Base-by-base conservation (phyloP, 2,113 vertebrate species). In the Lanius collurio region DNA sequence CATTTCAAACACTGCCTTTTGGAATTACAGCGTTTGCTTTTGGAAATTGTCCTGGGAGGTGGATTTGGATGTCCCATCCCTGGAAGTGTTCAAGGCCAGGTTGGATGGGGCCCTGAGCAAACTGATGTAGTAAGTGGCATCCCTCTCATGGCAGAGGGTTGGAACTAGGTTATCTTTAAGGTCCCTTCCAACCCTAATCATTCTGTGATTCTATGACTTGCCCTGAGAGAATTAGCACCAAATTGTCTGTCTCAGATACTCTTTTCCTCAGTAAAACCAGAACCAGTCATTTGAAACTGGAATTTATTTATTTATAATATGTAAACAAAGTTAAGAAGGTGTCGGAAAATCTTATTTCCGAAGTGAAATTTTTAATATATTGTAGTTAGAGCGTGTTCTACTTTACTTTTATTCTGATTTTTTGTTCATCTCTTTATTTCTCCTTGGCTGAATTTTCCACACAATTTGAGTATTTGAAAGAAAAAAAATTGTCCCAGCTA, bases 371-470 rank as follows among this genome's bases (percentile, higher is more conserved):
- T 93, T 74, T 60, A 65, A n/a, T 70, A n/a, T 31, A 35, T 35
- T 56, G 8, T 55, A 41, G 16, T 81, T 84, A 53, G 30, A 77
- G 22, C 55, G 10, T 64, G 14, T 44, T 83, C 53, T 33, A 44
- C 63, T 56, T 57, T 42, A 44, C 35, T 68, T 63, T 47, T 89
- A 9, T 39, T 63, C 26, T 75, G 64, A 59, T 28, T 71, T 89
- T 91, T 89, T 89, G 42, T 79, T 86, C 47, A 8, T 63, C 33
- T 63, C 13, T 37, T 94, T 74, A 46, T 71, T 91, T 93, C 71
- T 87, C 15, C 69, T 59, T 63, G 64, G 33, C 73, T 81, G 63
- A 79, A 87, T 85, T 94, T 94, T 94, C 88, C 75, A 91, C 70
- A 39, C 28, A 60, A 57, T 90, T 95, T 49, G 68, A 88, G 46